A percentile compares a stretch with the other conserved stretches of the same genome.
Evolutionary conservation across 2,113 vertebrate species (phyloP).

Genomic region (Seriola quinqueradiata): DNA sequence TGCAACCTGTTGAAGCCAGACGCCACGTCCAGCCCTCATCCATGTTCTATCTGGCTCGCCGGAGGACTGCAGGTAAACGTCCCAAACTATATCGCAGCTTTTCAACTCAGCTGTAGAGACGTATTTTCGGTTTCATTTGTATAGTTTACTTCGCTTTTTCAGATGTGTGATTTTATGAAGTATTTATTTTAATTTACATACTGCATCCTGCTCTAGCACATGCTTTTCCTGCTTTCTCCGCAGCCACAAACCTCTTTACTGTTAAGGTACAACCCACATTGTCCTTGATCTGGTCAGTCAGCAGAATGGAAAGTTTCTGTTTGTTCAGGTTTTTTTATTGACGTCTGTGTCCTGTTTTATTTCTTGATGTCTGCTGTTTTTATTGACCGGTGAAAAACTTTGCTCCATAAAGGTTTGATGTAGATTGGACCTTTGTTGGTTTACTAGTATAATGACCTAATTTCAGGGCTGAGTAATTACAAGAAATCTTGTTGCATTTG

Average conservation of each 20-base stretch:
- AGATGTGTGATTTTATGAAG: no score
- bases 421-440: not conserved
- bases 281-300: not conserved
- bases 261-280: not conserved
- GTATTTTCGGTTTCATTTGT: no score
- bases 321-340: not conserved
- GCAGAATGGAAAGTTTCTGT: not conserved
- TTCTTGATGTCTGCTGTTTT: not conserved
- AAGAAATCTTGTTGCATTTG: no score
- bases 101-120: no score
- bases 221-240: no score
- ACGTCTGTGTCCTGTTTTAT: not conserved
- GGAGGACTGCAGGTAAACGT: slow-evolving; percentile 93
- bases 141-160: no score
- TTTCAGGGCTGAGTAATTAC: no score
- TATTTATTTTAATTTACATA: no score
- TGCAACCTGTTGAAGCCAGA: slow-evolving; percentile 88
- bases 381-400: slow-evolving; percentile 1
- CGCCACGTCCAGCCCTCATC: slow-evolving; percentile 76
- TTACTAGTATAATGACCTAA: no score
- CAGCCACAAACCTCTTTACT: no score
- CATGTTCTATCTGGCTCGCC: slow-evolving; percentile 89
- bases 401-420: not conserved
- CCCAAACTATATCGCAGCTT: no score
- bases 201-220: no score